A percentile compares a stretch with the other conserved stretches of the same genome.
Evolutionary conservation across 2,888 invertebrate species (phyloP).

Genomic region (Drosophila affinis): DNA sequence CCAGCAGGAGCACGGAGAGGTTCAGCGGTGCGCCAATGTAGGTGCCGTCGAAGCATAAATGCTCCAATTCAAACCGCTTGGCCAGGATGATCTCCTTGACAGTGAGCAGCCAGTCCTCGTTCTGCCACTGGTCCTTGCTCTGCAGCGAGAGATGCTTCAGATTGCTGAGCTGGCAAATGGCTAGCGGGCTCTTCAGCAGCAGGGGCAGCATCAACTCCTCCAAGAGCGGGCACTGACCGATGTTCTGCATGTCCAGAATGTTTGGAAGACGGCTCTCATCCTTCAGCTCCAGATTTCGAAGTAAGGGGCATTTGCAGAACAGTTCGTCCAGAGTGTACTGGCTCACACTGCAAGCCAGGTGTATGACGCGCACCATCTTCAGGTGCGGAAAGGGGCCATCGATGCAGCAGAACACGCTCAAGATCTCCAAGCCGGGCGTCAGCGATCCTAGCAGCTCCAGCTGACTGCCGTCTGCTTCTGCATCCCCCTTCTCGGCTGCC

Average conservation of each 20-base stretch:
- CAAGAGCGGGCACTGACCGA: conserved; percentile 31
- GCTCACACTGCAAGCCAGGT: background rate
- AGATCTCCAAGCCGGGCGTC: conserved; percentile 4
- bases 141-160: conserved; percentile 42
- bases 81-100: conserved; percentile 31
- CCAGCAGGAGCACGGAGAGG: conserved; percentile 34
- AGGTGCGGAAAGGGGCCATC: conserved; percentile 6
- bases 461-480: too few relatives aligned
- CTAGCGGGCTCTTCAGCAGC: conserved; percentile 13
- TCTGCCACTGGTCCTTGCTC: conserved; percentile 39
- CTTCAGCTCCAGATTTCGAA: conserved; percentile 23
- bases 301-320: conserved; percentile 2
- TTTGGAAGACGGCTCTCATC: background rate
- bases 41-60: conserved; percentile 47
- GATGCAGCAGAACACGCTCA: conserved; percentile 5
- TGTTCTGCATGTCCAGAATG: conserved; percentile 21
- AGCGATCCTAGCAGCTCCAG: background rate
- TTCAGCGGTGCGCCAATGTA: conserved; percentile 39
- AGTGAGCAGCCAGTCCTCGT: conserved; percentile 44
- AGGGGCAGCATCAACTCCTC: conserved; percentile 44
- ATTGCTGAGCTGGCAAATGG: conserved; percentile 31
- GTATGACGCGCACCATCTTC: background rate
- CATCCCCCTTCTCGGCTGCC: background rate
- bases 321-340: conserved; percentile 21
- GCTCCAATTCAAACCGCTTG: conserved; percentile 38